Evolutionary conservation across 2,888 invertebrate species (phyloP).

Genomic region (Brachyopa scutellaris): DNA sequence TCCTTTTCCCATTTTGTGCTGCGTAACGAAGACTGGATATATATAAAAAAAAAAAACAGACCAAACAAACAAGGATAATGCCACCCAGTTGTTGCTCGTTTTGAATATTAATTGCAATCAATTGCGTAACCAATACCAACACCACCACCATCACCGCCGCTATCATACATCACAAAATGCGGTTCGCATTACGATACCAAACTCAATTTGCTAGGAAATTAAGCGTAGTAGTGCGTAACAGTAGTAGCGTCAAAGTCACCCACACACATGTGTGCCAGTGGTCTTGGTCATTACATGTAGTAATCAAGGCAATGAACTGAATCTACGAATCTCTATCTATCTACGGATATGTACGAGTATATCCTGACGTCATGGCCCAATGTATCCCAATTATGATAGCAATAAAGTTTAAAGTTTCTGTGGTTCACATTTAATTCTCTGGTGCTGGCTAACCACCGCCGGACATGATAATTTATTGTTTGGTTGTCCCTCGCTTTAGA

Average conservation of each 20-base stretch:
- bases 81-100: slow-evolving; percentile 39
- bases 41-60: not conserved
- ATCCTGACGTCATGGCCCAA: slow-evolving; percentile 28
- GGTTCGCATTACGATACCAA: slow-evolving; percentile 51
- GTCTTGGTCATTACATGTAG: slow-evolving; percentile 48
- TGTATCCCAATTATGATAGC: slow-evolving; percentile 61
- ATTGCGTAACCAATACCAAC: slow-evolving; percentile 32
- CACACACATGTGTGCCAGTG: slow-evolving; percentile 26
- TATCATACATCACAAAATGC: slow-evolving; percentile 37
- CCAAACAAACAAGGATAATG: not conserved
- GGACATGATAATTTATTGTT: slow-evolving; percentile 62
- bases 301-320: slow-evolving; percentile 62
- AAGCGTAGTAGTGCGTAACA: slow-evolving; percentile 43
- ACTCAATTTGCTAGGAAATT: slow-evolving; percentile 55
- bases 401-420: slow-evolving; percentile 65
- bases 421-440: slow-evolving; percentile 62
- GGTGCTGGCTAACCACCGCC: slow-evolving; percentile 41
- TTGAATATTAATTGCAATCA: slow-evolving; percentile 62
- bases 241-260: not conserved
- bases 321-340: slow-evolving; percentile 11
- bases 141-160: slow-evolving; percentile 10
- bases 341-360: no score
- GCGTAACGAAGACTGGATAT: not conserved
- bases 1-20: not conserved
- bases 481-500: slow-evolving; percentile 12